Conservation (phyloP, 2,888 invertebrate species). For the Galeopsomyia nigrocyanea region DNA sequence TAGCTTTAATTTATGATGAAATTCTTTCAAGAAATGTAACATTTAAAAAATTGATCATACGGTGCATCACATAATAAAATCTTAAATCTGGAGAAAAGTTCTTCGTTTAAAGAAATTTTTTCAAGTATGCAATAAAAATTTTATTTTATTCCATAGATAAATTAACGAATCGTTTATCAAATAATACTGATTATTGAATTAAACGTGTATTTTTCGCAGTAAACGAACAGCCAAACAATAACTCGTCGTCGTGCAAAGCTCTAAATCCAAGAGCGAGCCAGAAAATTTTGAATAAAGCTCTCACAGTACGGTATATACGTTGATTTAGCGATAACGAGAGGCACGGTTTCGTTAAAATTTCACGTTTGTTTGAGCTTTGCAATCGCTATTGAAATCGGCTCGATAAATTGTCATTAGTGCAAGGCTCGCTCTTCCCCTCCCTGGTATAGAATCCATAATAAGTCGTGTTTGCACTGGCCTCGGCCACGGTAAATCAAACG, state of each 20-base stretch:
- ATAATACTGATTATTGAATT: no score
- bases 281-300: neutral
- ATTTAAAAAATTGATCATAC: no score
- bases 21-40: no score
- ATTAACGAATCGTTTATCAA: no score
- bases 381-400: constrained; percentile 32
- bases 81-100: no score
- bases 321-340: constrained; percentile 18
- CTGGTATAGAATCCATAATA: constrained; percentile 31
- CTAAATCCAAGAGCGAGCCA: neutral
- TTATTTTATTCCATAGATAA: no score
- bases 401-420: constrained; percentile 39
- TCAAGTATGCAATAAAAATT: no score
- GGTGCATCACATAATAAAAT: no score
- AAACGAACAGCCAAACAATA: neutral
- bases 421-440: neutral
- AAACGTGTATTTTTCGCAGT: neutral
- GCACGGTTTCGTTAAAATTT: constrained; percentile 21
- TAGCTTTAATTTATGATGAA: no score
- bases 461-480: constrained; percentile 20
- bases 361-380: constrained; percentile 29
- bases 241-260: neutral
- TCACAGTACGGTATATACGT: neutral
- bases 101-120: no score
- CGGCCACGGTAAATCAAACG: constrained; percentile 32